Conservation (phyloP, 2,888 invertebrate species). For the Ectemnius continuus region DNA sequence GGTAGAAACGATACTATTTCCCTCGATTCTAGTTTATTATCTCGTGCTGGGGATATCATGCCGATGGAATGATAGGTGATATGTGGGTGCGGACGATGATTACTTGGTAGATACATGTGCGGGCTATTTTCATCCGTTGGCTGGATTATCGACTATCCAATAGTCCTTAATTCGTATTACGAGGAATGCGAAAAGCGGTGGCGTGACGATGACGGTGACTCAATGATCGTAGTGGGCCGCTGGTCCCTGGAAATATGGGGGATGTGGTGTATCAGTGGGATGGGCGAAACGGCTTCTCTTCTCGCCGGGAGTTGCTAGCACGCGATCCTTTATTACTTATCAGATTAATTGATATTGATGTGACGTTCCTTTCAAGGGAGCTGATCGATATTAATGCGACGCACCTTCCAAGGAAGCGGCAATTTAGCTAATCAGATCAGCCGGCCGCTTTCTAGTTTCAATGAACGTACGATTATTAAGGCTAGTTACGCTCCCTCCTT, state of each 20-base stretch:
- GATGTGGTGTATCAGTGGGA: slow-evolving; percentile 47
- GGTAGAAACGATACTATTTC: too few relatives aligned
- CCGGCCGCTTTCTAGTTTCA: slow-evolving; percentile 8
- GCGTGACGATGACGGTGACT: slow-evolving; percentile 37
- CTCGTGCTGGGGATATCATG: too few relatives aligned
- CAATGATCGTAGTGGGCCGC: slow-evolving; percentile 50
- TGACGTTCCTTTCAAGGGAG: slow-evolving; percentile 58
- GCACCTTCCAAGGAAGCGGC: slow-evolving; percentile 47
- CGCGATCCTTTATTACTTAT: slow-evolving; percentile 65
- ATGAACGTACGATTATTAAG: not conserved
- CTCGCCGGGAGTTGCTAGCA: slow-evolving; percentile 43
- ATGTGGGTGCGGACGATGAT: not conserved
- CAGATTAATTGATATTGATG: slow-evolving; percentile 69
- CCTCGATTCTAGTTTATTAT: too few relatives aligned
- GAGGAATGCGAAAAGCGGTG: slow-evolving; percentile 30
- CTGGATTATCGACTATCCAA: slow-evolving; percentile 44
- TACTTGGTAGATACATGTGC: not conserved
- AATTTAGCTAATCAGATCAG: slow-evolving; percentile 23
- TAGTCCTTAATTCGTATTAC: slow-evolving; percentile 50
- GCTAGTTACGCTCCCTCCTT: not conserved
- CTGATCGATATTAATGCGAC: slow-evolving; percentile 64
- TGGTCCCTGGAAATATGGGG: slow-evolving; percentile 43
- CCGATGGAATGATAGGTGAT: too few relatives aligned
- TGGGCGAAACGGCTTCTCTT: slow-evolving; percentile 49
- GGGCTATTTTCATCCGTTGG: too few relatives aligned